Evolutionary conservation across 1,140 invertebrate species (phyloP), one percentile per base, ranked within the genome.

Genomic region (Phymastichus coffea): DNA sequence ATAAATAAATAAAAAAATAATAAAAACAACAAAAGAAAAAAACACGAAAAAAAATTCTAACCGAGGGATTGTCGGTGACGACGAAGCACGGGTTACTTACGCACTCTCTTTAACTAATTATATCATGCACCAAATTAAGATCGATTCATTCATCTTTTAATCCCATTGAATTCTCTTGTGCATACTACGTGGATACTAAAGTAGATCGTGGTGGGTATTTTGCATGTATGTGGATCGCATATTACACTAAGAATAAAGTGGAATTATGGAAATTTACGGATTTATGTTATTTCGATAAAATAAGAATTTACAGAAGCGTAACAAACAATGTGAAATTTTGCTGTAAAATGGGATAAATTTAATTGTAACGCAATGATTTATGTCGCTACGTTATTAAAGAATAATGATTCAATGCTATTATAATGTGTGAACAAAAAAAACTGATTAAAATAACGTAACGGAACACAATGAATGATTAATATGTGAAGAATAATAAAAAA

Each of bases 41-140:
- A n/a, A n/a, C n/a, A n/a, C n/a, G n/a, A n/a, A n/a, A n/a, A n/a
- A n/a, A n/a, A n/a, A n/a, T n/a, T n/a, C n/a, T n/a, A n/a, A n/a
- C n/a, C n/a, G n/a, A 55, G 15, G 61, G 51, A 58, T 53, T 51
- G 59, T 61, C 58, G 70, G 53, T 67, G 38, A 44, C 52, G 57
- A 49, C 58, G 54, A 57, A 64, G 63, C 57, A 55, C 61, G 51
- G 69, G 66, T 67, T 68, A 67, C 63, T 72, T 65, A 62, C 69
- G 67, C 73, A 77, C 74, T 74, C 63, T 73, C 66, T 74, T 72
- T 37, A 70, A 74, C 73, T 70, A 75, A 76, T 76, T 76, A 73
- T 72, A 73, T 72, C 70, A 71, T 71, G 75, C 77, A 79, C 75
- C 58, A 64, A 49, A 73, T 75, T 70, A 59, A 68, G n/a, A 73